Base-by-base conservation (phyloP, 2,888 invertebrate genomes). In the Meghimatium bilineatum region DNA sequence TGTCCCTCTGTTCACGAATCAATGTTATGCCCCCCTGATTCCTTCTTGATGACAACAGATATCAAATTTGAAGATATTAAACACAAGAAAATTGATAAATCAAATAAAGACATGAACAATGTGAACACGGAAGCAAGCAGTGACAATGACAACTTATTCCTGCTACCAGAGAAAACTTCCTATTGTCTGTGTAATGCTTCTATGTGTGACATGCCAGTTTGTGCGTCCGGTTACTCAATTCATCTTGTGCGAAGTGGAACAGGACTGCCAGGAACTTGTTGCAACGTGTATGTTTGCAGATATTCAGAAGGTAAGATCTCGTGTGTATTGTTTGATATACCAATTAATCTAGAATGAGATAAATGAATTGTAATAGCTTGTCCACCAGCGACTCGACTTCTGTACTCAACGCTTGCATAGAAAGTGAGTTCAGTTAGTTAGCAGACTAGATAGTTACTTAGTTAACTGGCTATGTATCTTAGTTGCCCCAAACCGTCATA, bases 181-280 rank as follows among this genome's bases (percentile, higher is more conserved):
- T 79, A 88, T 34, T 91, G 91, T 85, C 85, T 86, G 56, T 91
- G 91, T 85, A 88, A 90, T 83, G 52, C 79, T 52, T 75, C 86
- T 0, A 32, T 72, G 14, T 91, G 91, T 79, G 87, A 88, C 26
- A 72, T 85, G 17, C 89, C 89, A 6, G 75, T 75, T 56, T 91
- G 91, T 85, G 86, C 86, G 0, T 82, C 87, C 2, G 90, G 91
- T 5, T 88, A 87, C 75, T 82, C 86, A 0, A 85, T 87, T 36
- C 86, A 85, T 29, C 87, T 90, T 32, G 85, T 87, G 32, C 87
- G 85, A 34, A 87, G 82, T 38, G 90, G 88, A 90, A 93, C 86
- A 20, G 88, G 88, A 23, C 86, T 86, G 29, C 92, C 92, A 92
- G 92, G 14, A 12, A 83, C 86, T 2, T 92, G 92, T 86, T 92